phyloP scores from a whole-genome alignment of 2,113 vertebrate species.

The Megaptera novaeangliae region DNA sequence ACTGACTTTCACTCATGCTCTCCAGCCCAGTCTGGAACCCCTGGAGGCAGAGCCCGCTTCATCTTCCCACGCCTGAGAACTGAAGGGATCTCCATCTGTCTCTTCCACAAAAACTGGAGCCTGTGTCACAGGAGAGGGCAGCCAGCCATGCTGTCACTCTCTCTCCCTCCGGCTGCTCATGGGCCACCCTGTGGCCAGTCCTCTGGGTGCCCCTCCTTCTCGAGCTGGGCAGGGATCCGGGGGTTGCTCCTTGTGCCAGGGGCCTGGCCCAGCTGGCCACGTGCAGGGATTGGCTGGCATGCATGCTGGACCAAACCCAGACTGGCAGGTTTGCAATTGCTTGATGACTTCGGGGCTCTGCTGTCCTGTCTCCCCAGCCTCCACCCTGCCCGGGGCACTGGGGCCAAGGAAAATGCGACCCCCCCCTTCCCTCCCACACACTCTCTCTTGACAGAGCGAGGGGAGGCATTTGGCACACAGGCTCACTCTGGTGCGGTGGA shows the following conservation, averaged over 20 bases:
- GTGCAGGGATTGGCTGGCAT: not conserved
- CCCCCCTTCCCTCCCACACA: not conserved
- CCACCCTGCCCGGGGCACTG: not conserved
- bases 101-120: not conserved
- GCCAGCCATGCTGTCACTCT: not conserved
- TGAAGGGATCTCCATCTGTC: not conserved
- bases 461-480: not conserved
- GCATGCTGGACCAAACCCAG: not conserved
- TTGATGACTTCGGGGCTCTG: not conserved
- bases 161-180: not conserved
- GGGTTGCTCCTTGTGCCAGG: not conserved
- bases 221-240: fast-evolving
- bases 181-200: not conserved
- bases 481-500: not conserved
- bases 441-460: not conserved
- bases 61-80: not conserved
- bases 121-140: not conserved
- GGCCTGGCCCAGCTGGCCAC: not conserved
- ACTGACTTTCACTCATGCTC: not conserved
- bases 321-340: not conserved
- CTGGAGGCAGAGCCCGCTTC: not conserved
- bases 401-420: not conserved
- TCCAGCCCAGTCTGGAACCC: not conserved
- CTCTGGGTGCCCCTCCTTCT: not conserved
- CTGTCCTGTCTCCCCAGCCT: not conserved